Base-by-base conservation (phyloP, 2,888 invertebrate genomes). In the Lysandra bellargus region DNA sequence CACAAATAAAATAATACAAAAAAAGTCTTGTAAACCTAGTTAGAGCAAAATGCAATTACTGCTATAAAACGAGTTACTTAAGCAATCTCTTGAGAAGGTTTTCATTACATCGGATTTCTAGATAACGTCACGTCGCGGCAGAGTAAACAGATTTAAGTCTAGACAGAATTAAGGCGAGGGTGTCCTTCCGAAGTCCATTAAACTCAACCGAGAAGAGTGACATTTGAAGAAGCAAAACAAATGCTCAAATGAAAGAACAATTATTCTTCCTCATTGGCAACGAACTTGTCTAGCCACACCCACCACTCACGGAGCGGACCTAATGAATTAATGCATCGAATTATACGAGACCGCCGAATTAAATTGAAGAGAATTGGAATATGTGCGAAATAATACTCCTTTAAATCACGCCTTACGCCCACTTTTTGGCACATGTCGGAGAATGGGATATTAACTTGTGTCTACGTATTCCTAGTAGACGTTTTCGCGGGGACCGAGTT, bases 341-440 rank as follows among this genome's bases (percentile, higher is more conserved):
- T 44, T 17, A 44, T 74, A 40, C 44, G n/a, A 73, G 37, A 73
- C 40, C 73, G n/a, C 40, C 37, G 7, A 73, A 73, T 12, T 73
- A 73, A 69, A 69, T 69, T 69, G 33, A 69, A 14, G 69, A 69
- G 33, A 69, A 69, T 69, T 37, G 69, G 69, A 69, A 69, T 69
- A 69, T 69, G 14, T 37, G 33, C 14, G 69, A 69, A 69, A 69
- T 37, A 23, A 37, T 23, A 37, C 33, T 69, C 30, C 30, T 40
- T 40, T 37, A 40, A 74, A 40, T 74, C 74, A 74, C 44, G 44
- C 7, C 9, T 40, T n/a, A 74, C 74, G 74, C 74, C 74, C 74
- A 74, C 74, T 44, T 74, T 74, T 74, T 74, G 74, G 74, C 74
- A 74, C 40, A 74, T 78, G 82, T 79, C 78, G 80, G 23, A 37